phyloP scores from a whole-genome alignment of 2,113 vertebrate genomes.

The Pluvialis apricaria region DNA sequence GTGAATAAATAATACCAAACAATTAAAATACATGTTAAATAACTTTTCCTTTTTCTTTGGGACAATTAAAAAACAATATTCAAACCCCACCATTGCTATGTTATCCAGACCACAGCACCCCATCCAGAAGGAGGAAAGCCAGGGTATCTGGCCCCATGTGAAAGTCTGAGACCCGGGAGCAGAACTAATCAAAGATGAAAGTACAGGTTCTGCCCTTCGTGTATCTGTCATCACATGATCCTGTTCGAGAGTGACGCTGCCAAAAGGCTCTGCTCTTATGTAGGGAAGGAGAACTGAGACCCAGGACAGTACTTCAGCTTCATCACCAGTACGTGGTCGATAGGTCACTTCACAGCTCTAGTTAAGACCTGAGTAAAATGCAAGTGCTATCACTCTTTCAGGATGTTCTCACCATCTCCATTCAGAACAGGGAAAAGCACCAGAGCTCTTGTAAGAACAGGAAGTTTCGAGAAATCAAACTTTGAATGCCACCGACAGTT shows the following conservation, averaged over 20 bases:
- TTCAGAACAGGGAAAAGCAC: background rate
- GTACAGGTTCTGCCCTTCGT: background rate
- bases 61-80: background rate
- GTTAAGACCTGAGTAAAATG: background rate
- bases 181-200: background rate
- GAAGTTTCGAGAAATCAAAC: background rate
- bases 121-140: background rate
- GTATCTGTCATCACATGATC: background rate
- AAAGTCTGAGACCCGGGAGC: background rate
- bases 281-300: fast-evolving
- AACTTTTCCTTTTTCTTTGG: background rate
- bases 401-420: background rate
- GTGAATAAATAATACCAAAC: background rate
- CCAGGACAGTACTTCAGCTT: background rate
- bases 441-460: background rate
- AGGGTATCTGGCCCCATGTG: background rate
- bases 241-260: background rate
- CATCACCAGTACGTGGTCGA: background rate
- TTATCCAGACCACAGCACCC: background rate
- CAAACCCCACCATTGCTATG: fast-evolving
- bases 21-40: background rate
- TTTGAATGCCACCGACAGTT: background rate
- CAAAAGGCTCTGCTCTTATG: background rate
- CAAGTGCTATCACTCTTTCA: background rate
- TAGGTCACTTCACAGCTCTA: background rate